Evolutionary conservation across 2,113 vertebrate species (phyloP).

Genomic region (Leucoraja erinaceus): DNA sequence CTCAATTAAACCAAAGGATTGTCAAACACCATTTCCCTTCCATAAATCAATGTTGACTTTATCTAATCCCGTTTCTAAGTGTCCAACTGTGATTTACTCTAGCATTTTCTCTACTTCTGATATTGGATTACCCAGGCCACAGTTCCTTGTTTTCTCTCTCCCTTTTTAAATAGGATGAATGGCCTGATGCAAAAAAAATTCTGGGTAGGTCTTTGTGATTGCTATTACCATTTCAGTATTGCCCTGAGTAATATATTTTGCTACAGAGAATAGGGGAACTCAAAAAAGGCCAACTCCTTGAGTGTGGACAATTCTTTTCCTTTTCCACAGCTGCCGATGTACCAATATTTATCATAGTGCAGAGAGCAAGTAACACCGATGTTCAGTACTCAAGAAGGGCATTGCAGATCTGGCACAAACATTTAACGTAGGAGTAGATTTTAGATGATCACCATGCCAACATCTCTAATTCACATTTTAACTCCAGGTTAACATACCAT

Average conservation of each 20-base stretch:
- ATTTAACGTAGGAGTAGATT: not conserved
- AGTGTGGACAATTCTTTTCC: not conserved
- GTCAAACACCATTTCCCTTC: too few relatives aligned
- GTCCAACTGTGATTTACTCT: too few relatives aligned
- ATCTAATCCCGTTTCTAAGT: too few relatives aligned
- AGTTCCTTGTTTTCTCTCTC: too few relatives aligned
- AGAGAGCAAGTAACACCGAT: not conserved
- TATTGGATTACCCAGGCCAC: too few relatives aligned
- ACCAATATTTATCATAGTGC: not conserved
- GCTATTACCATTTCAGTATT: not conserved
- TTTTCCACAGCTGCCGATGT: not conserved
- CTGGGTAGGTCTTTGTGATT: not conserved
- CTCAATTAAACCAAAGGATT: too few relatives aligned
- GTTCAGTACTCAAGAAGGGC: not conserved
- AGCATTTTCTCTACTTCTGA: too few relatives aligned
- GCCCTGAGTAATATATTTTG: not conserved
- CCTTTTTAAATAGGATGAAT: not conserved
- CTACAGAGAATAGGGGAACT: not conserved
- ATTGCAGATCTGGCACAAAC: not conserved
- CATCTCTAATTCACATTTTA: not conserved
- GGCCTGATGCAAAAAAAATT: not conserved
- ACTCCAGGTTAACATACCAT: not conserved
- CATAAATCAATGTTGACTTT: too few relatives aligned
- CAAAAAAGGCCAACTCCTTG: not conserved
- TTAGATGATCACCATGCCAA: not conserved